Base-by-base conservation (phyloP, 2,888 invertebrate species). In the Drosophila kokeensis region DNA sequence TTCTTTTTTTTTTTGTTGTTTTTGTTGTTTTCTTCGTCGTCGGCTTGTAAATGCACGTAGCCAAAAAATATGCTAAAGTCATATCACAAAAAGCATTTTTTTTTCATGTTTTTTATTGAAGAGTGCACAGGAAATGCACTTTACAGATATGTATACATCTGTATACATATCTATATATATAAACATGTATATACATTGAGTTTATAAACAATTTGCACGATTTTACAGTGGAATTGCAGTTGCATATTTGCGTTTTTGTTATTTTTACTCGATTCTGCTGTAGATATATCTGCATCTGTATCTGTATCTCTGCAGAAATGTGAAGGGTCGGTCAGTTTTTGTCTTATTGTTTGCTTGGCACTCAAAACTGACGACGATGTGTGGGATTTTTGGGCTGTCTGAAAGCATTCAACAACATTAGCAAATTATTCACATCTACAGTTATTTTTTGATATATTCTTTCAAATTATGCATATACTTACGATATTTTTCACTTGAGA, bases 61-160 rank as follows among this genome's bases (percentile, higher is more conserved):
- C 81, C 81, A 76, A 79, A 79, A 79, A 79, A 81, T 79, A 81
- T 81, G 70, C 68, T 81, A 78, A 81, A 81, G 76, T 79, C 78
- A 78, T 79, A 79, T 69, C 45, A 67, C 75, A 74, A 65, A 63
- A 52, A 59, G 10, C 30, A 42, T 13, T 36, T n/a, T 29, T n/a
- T 29, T 45, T 45, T 45, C 21, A 7, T 24, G 24, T 45, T 36
- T 75, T 54, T 40, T 76, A 48, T 54, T 71, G 66, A 61, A 68
- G 71, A 66, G 66, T 62, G 67, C 65, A 76, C 81, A 79, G 79
- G 78, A 79, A 79, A 77, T 81, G 69, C 81, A 80, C 40, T 76
- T 80, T 30, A 80, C 67, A 78, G 54, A 73, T 29, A 63, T 13
- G 29, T 38, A 40, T 21, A 29, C n/a, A 53, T 7, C 13, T n/a